These are phyloP conservation scores for Bombus huntii DNA, from an alignment of 1,140 invertebrate species.

Conservation along the genomic window DNA sequence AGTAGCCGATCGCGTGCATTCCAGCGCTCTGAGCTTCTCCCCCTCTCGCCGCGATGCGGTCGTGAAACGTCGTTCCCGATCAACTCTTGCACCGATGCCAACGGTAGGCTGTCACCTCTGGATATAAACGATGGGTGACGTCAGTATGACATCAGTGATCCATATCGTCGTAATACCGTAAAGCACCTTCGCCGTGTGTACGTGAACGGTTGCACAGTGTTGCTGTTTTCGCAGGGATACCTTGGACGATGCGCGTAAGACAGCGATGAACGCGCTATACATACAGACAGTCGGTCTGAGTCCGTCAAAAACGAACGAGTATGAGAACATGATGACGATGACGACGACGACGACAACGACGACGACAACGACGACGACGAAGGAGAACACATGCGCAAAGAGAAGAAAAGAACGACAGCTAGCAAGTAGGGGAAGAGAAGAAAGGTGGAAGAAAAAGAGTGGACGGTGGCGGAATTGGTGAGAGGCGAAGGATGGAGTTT, in stretches of 20 bases:
- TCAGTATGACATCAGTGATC: slow-evolving; percentile 81
- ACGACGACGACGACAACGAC: not conserved
- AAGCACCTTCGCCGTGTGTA: slow-evolving; percentile 52
- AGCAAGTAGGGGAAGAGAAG: slow-evolving; percentile 20
- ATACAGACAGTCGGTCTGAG: no score
- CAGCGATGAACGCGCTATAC: not conserved
- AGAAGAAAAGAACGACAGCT: not conserved
- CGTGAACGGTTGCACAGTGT: slow-evolving; percentile 23
- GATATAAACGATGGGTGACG: slow-evolving; percentile 79
- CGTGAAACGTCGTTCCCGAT: slow-evolving; percentile 71
- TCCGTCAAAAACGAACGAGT: slow-evolving; percentile 7
- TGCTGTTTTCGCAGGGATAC: slow-evolving; percentile 25
- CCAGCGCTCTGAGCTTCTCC: slow-evolving; percentile 45
- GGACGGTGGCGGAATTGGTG: slow-evolving; percentile 57
- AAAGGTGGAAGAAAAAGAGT: slow-evolving; percentile 58
- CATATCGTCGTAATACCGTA: slow-evolving; percentile 75
- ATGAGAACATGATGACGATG: slow-evolving; percentile 43
- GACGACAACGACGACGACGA: not conserved
- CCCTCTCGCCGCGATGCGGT: slow-evolving; percentile 34
- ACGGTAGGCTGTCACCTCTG: slow-evolving; percentile 76
- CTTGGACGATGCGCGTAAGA: slow-evolving; percentile 11
- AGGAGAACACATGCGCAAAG: not conserved
- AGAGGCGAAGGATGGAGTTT: slow-evolving; percentile 58
- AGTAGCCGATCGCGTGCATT: slow-evolving; percentile 69
- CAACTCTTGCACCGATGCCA: slow-evolving; percentile 72